These are phyloP conservation scores for Chymomyza caudatula DNA, from an alignment of 2,888 invertebrate genomes.

Conservation along the genomic window DNA sequence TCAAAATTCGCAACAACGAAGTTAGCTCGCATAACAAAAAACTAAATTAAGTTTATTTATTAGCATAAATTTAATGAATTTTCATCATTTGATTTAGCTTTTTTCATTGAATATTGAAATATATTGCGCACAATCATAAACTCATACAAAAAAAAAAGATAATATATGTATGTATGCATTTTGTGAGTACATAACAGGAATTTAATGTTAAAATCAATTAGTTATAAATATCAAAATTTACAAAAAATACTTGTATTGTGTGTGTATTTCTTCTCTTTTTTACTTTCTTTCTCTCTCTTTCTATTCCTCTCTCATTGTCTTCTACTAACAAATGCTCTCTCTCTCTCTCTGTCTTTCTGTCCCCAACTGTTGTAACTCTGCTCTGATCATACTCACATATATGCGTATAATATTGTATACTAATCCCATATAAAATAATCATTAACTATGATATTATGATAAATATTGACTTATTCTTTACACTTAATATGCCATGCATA, in stretches of 20 bases:
- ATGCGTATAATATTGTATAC: not conserved
- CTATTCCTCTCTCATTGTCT: slow-evolving; percentile 16
- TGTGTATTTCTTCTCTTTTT: slow-evolving; percentile 68
- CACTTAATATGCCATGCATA: slow-evolving; percentile 2
- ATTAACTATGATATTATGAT: slow-evolving; percentile 11
- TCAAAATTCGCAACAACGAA: no score
- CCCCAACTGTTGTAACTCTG: slow-evolving; percentile 41
- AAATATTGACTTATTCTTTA: not conserved
- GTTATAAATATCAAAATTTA: slow-evolving; percentile 55
- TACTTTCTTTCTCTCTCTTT: slow-evolving; percentile 19
- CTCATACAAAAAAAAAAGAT: no score
- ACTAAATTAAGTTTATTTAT: no score
- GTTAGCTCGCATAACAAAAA: no score
- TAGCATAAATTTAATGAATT: no score
- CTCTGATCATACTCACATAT: slow-evolving; percentile 34
- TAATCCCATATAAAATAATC: not conserved
- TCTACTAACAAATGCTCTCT: slow-evolving; percentile 43
- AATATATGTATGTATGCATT: slow-evolving; percentile 3
- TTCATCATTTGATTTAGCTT: no score
- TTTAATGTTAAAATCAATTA: slow-evolving; percentile 15
- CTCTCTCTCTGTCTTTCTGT: slow-evolving; percentile 17
- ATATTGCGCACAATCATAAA: no score
- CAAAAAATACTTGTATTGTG: slow-evolving; percentile 76
- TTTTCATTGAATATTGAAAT: no score
- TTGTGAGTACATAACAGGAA: not conserved